Evolutionary conservation across 1,140 invertebrate species (phyloP).

Genomic region (Lethrus apterus): DNA sequence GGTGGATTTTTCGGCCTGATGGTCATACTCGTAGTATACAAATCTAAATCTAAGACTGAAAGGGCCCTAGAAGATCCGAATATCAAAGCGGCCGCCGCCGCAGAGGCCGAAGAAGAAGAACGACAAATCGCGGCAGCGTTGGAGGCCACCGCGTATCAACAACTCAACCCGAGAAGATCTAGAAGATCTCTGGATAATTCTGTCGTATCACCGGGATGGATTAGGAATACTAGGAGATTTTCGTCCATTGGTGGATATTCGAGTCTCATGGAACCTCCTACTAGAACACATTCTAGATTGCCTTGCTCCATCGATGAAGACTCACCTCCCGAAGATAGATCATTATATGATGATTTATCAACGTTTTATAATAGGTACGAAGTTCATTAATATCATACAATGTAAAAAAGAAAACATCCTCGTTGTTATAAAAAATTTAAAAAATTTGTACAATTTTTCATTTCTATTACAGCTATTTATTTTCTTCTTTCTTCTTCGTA

Average conservation of each 20-base stretch:
- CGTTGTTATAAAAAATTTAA: no score
- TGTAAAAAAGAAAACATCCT: no score
- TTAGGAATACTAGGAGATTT: slow-evolving; percentile 49
- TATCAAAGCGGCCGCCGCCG: slow-evolving; percentile 59
- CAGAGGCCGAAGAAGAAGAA: slow-evolving; percentile 70
- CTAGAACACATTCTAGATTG: slow-evolving; percentile 40
- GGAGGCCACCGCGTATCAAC: slow-evolving; percentile 57
- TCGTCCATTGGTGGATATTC: slow-evolving; percentile 65
- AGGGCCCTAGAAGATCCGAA: slow-evolving; percentile 62
- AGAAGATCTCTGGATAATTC: slow-evolving; percentile 45
- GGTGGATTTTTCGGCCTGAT: slow-evolving; percentile 83
- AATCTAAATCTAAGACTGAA: slow-evolving; percentile 67
- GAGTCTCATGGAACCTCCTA: slow-evolving; percentile 55
- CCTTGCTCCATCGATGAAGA: slow-evolving; percentile 37
- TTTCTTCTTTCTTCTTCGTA: not conserved
- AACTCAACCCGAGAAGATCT: slow-evolving; percentile 40
- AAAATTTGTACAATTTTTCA: no score
- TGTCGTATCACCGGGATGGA: slow-evolving; percentile 42
- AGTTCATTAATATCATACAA: no score
- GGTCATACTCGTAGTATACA: slow-evolving; percentile 80
- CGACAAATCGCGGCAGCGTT: slow-evolving; percentile 61
- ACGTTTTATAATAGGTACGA: slow-evolving; percentile 31
- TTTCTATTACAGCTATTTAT: not conserved
- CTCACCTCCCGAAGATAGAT: slow-evolving; percentile 30
- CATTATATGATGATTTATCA: slow-evolving; percentile 34